Conservation (phyloP, 2,797 vertebrate species). For the Gastrophryne carolinensis region DNA sequence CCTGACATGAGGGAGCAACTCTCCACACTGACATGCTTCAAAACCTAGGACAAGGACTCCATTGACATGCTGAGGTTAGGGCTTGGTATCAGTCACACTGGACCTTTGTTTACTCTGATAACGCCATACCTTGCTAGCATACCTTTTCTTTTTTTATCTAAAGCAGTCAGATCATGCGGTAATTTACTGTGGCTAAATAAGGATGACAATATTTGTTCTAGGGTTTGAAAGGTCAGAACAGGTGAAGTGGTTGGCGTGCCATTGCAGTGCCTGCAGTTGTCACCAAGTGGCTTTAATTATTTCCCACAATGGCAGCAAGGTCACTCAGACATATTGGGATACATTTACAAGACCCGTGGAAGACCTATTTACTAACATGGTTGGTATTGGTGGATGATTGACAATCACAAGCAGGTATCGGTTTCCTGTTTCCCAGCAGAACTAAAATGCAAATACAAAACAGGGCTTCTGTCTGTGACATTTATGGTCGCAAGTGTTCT, state of each 20-base stretch:
- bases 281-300: neutral
- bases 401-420: neutral
- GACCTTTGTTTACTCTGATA: neutral
- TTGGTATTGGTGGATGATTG: neutral
- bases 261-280: neutral
- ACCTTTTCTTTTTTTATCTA: neutral
- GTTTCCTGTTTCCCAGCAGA: too few relatives aligned
- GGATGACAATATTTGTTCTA: conserved; percentile 10
- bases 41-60: neutral
- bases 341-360: neutral
- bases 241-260: neutral
- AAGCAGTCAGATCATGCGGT: neutral
- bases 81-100: neutral
- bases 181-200: neutral
- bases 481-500: too few relatives aligned
- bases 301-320: neutral
- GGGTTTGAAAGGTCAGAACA: conserved; percentile 12
- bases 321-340: neutral
- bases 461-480: too few relatives aligned
- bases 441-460: too few relatives aligned
- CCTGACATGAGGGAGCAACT: neutral
- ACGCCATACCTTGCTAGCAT: neutral
- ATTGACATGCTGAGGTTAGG: neutral
- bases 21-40: neutral
- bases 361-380: neutral